These are phyloP conservation scores for Xylophagus ater DNA, from an alignment of 2,888 invertebrate species.

Conservation along the genomic window DNA sequence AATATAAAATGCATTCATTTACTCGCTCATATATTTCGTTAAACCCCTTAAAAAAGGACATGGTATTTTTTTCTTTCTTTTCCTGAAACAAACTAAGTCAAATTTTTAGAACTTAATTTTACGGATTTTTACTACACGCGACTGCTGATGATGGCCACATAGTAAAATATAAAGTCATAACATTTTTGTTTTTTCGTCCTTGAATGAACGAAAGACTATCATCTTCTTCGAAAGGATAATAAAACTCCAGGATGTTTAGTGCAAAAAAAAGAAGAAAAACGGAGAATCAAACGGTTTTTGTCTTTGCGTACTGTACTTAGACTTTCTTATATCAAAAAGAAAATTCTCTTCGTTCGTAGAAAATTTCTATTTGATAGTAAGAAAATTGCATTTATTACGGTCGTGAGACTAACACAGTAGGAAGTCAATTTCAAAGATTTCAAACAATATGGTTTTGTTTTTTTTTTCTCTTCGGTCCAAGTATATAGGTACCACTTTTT, in stretches of 20 bases:
- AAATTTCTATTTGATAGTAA: neutral
- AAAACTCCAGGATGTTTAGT: slow-evolving; percentile 10
- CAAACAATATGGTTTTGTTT: no score
- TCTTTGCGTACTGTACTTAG: no score
- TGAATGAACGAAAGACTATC: no score
- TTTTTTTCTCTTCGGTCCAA: slow-evolving; percentile 5
- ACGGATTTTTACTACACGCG: slow-evolving; percentile 19
- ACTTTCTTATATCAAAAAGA: no score
- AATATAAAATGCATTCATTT: no score
- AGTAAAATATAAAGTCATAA: slow-evolving; percentile 8
- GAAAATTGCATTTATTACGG: slow-evolving; percentile 9
- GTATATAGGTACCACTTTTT: no score
- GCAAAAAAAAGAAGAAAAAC: slow-evolving; percentile 4
- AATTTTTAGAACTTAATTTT: slow-evolving; percentile 15
- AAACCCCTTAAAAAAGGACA: no score
- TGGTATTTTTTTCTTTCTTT: no score
- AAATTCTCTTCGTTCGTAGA: slow-evolving; percentile 9
- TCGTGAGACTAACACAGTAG: slow-evolving; percentile 16
- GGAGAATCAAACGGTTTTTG: neutral
- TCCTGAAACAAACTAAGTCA: no score
- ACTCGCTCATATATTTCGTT: no score
- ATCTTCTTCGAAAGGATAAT: slow-evolving; percentile 12
- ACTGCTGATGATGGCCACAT: slow-evolving; percentile 12
- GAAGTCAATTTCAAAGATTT: no score
- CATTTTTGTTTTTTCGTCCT: slow-evolving; percentile 6